Base-by-base conservation (phyloP, 2,888 invertebrate species). In the Griposia aprilina region DNA sequence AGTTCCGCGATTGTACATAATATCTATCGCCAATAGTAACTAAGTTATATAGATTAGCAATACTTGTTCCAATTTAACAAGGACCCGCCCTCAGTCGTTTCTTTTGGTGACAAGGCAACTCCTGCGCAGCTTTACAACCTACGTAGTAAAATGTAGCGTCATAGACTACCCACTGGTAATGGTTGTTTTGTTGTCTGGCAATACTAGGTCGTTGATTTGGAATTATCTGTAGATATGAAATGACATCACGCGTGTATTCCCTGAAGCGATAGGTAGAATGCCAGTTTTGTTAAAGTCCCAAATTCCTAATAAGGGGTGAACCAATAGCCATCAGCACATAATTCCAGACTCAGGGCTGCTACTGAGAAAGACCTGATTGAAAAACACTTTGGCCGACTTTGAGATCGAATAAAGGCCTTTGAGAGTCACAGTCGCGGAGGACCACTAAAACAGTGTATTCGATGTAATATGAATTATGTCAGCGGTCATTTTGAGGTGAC, bases 31-130 rank as follows among this genome's bases (percentile, higher is more conserved):
- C n/a, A 77, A 30, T 48, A 75, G n/a, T 63, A 77, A 48, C 30
- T 20, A 30, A 68, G 57, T 80, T 62, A 59, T 48, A 70, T 68
- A 60, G 59, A 82, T 82, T 57, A 78, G 41, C 68, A 62, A 68
- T 52, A 69, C 74, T 70, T 30, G 84, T 73, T 73, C 67, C 52
- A 20, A 84, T 80, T 74, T 71, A 76, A 70, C 86, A 88, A 87
- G 88, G 86, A 74, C 84, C 86, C 87, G 87, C 89, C 87, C 75
- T 87, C 87, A 67, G 67, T 67, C 48, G 72, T 86, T 76, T 82
- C 80, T 85, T 77, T 84, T 60, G 85, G 81, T 78, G 88, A 79
- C 87, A 87, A 87, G 83, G 76, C 79, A 52, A 86, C 80, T 85
- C 67, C 80, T 82, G 73, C 75, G 60, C 79, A 62, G 52, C 60